These are phyloP conservation scores for Ascaphus truei DNA, from an alignment of 2,113 vertebrate genomes.

Conservation along the genomic window DNA sequence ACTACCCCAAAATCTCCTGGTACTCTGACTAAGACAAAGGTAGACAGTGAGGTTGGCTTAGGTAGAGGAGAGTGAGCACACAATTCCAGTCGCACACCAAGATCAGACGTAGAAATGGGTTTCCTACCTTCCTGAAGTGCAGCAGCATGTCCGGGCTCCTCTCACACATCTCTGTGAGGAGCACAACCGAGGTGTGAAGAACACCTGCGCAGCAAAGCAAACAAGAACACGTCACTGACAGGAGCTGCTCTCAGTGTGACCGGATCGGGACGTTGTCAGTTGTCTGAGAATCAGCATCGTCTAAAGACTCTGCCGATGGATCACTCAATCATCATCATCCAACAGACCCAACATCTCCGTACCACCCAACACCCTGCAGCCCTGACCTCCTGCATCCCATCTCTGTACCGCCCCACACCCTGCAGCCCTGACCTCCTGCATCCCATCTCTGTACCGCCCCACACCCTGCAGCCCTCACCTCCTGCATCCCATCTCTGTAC, in stretches of 20 bases:
- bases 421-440: too few species aligned
- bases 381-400: too few species aligned
- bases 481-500: too few species aligned
- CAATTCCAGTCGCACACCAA: too few species aligned
- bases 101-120: background rate
- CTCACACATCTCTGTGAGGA: slow-evolving; percentile 99
- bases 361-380: too few species aligned
- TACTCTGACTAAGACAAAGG: too few species aligned
- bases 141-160: slow-evolving; percentile 97
- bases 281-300: slow-evolving; percentile 58
- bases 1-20: too few species aligned
- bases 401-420: too few species aligned
- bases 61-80: too few species aligned
- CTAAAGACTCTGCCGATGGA: slow-evolving; percentile 63
- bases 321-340: slow-evolving; percentile 70
- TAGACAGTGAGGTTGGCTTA: too few species aligned
- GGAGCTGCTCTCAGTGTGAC: background rate
- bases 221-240: background rate
- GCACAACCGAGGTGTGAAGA: slow-evolving; percentile 96
- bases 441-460: too few species aligned
- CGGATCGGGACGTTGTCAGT: slow-evolving; percentile 60
- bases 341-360: slow-evolving; percentile 46
- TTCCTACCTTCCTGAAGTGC: slow-evolving; percentile 94
- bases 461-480: too few species aligned
- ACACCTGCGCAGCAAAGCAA: slow-evolving; percentile 70